Evolutionary conservation across 2,888 invertebrate genomes (phyloP).

Genomic region (Platycheirus rosarum): DNA sequence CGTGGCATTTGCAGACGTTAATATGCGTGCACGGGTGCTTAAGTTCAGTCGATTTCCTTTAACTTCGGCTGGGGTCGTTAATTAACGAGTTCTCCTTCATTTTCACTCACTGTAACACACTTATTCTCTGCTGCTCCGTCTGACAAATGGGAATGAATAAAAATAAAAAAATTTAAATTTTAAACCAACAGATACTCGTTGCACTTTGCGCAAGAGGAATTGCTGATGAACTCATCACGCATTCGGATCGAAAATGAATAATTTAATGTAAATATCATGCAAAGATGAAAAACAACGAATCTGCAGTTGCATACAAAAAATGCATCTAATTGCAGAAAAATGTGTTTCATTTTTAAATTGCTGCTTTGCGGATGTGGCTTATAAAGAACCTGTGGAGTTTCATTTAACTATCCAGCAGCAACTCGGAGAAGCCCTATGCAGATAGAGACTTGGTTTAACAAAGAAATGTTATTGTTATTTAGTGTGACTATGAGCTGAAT

Average conservation of each 20-base stretch:
- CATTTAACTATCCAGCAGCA: too few species aligned
- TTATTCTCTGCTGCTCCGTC: conserved; percentile 53
- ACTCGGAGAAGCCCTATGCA: conserved; percentile 12
- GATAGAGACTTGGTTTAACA: conserved; percentile 7
- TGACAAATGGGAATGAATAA: conserved; percentile 45
- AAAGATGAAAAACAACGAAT: conserved; percentile 65
- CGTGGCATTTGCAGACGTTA: conserved; percentile 65
- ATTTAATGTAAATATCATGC: conserved; percentile 70
- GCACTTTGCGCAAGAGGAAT: conserved; percentile 72
- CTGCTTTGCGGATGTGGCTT: conserved; percentile 32
- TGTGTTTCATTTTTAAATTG: conserved; percentile 45
- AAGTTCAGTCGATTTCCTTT: conserved; percentile 71
- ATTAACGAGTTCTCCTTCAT: conserved; percentile 74
- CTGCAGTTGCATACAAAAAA: conserved; percentile 26
- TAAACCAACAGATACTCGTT: conserved; percentile 48
- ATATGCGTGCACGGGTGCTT: conserved; percentile 70
- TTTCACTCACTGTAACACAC: conserved; percentile 66
- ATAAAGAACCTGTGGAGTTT: conserved; percentile 1
- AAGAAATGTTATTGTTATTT: conserved; percentile 32
- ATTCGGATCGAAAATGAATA: conserved; percentile 70
- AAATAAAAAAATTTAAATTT: conserved; percentile 8
- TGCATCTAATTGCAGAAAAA: conserved; percentile 54
- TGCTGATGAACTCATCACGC: conserved; percentile 73
- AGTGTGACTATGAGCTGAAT: conserved; percentile 11
- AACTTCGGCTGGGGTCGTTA: conserved; percentile 63